Percentiles rank a stretch among this genome's conserved stretches.
These are phyloP conservation scores for Zaprionus bogoriensis DNA, from an alignment of 2,888 invertebrate species.

Conservation along the genomic window DNA sequence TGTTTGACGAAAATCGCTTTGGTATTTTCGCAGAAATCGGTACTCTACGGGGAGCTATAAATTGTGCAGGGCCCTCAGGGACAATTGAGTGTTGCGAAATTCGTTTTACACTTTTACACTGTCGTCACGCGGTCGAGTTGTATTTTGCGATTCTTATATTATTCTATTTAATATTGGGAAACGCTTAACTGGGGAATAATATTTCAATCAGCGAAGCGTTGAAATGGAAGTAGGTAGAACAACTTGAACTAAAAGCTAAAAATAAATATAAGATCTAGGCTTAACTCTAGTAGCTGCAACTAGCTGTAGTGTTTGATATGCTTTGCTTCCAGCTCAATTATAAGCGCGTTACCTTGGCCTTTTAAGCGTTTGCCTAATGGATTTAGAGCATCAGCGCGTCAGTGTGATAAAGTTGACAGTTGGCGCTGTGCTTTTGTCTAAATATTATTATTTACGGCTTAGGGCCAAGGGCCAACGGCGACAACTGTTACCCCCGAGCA, in stretches of 20 bases:
- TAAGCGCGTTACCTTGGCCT: not conserved
- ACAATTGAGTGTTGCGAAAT: constrained; percentile 29
- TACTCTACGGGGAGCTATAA: constrained; percentile 46
- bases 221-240: not conserved
- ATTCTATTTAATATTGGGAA: not conserved
- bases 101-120: constrained; percentile 11
- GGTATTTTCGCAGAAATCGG: constrained; percentile 3
- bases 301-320: too few relatives aligned
- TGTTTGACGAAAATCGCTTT: constrained; percentile 22
- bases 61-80: constrained; percentile 29
- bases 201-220: not conserved
- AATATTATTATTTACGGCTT: constrained; percentile 79
- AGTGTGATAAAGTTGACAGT: constrained; percentile 35
- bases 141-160: not conserved
- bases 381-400: constrained; percentile 49
- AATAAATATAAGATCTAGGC: too few relatives aligned
- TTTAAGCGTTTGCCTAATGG: constrained; percentile 48
- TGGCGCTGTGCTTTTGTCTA: constrained; percentile 57
- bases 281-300: too few relatives aligned
- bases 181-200: not conserved
- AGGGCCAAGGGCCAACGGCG: constrained; percentile 70
- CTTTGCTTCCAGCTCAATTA: not conserved
- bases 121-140: too few relatives aligned
- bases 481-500: constrained; percentile 73
- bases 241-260: not conserved